Base-by-base conservation (phyloP, 2,888 invertebrate species). In the Tineola bisselliella region DNA sequence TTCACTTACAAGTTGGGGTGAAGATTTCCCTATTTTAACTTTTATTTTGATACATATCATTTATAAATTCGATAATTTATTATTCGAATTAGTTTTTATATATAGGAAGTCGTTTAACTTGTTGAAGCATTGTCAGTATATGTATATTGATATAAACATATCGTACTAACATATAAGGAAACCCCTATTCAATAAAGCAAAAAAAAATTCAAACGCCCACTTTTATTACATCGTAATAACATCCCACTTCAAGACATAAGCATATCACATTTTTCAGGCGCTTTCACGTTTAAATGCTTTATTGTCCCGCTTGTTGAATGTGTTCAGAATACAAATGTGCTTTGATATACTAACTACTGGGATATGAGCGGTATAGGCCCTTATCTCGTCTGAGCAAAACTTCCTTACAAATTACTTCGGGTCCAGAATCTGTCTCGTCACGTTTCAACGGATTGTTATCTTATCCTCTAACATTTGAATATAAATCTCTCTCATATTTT, bases 381-480 rank as follows among this genome's bases (percentile, higher is more conserved):
- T 63, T 64, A 63, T 65, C 65, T 65, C 1, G 62, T 62, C 60
- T 63, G 64, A 65, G 65, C 67, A 63, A 65, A 63, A 52, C 65
- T 64, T 63, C 68, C 67, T 67, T 69, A 70, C 69, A 73, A 72
- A 71, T 72, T 66, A 69, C 66, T 63, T 58, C 61, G 63, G 59
- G 61, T 63, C 67, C 66, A 62, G 63, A 64, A 67, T 60, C 59
- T 59, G n/a, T 62, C 65, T 61, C 63, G 68, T 69, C 72, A 73
- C 73, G 71, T 73, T 67, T 67, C 67, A 25, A 25, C 25, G 65
- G 60, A 69, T 69, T 68, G 70, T 65, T 64, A 68, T 70, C 69
- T 72, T 69, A 68, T 69, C 67, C 68, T 63, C 73, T 73, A 73
- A 15, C 73, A 74, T 72, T 70, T 74, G 73, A 75, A 77, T 77